phyloP scores from a whole-genome alignment of 2,888 invertebrate species.

The Drosophila borborema region DNA sequence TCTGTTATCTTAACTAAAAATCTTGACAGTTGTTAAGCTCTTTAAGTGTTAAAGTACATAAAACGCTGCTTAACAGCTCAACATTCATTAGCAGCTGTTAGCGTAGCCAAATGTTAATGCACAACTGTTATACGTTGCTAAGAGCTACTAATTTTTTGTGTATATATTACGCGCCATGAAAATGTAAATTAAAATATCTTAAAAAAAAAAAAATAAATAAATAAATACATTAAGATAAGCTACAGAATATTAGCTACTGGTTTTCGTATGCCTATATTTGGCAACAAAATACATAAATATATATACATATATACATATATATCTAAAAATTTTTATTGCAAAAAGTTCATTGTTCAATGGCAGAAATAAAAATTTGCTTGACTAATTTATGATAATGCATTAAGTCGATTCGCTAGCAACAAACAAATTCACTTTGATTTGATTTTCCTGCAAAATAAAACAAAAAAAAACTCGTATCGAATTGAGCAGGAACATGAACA shows the following conservation, averaged over 20 bases:
- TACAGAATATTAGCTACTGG: conserved; percentile 36
- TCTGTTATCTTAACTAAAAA: neutral
- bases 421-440: conserved; percentile 44
- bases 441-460: conserved; percentile 7
- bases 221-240: conserved; percentile 23
- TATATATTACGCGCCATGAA: conserved; percentile 15
- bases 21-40: neutral
- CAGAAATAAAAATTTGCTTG: conserved; percentile 11
- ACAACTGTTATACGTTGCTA: neutral
- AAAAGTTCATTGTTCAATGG: conserved; percentile 21
- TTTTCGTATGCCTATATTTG: conserved; percentile 18
- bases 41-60: neutral
- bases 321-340: conserved; percentile 9
- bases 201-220: neutral
- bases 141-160: conserved; percentile 7
- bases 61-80: neutral
- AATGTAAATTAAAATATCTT: conserved; percentile 28
- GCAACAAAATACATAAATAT: too few relatives aligned
- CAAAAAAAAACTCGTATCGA: conserved; percentile 38
- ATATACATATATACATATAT: neutral
- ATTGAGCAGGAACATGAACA: conserved; percentile 26
- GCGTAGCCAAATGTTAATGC: neutral
- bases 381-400: conserved; percentile 46
- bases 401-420: conserved; percentile 4
- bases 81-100: conserved; percentile 5